These are phyloP conservation scores for Cryptosula pallasiana DNA, from an alignment of 2,888 invertebrate genomes.

Conservation along the genomic window DNA sequence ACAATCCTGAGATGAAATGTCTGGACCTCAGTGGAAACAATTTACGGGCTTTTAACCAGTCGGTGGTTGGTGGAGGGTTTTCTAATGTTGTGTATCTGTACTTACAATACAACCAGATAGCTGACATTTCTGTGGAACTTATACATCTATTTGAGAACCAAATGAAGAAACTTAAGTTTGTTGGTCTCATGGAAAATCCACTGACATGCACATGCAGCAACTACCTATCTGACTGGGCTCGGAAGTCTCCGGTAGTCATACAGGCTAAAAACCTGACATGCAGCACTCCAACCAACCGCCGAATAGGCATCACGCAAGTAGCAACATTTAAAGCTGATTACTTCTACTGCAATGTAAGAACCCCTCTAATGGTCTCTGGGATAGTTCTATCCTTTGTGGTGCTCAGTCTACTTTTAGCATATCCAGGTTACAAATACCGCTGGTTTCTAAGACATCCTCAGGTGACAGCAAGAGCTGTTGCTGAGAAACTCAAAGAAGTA, in stretches of 20 bases:
- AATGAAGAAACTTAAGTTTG: neutral
- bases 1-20: neutral
- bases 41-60: neutral
- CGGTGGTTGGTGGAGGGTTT: neutral
- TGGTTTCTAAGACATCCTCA: neutral
- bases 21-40: neutral
- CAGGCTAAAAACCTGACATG: neutral
- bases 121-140: neutral
- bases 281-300: neutral
- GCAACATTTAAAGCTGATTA: neutral
- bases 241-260: neutral
- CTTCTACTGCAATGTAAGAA: neutral
- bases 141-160: neutral
- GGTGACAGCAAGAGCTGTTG: neutral
- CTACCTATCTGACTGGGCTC: neutral
- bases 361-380: neutral
- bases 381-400: neutral
- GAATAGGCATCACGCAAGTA: neutral
- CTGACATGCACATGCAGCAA: neutral
- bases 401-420: neutral
- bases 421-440: constrained; percentile 4
- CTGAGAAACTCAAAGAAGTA: neutral
- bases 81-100: neutral
- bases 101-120: neutral
- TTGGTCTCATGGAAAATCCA: constrained; percentile 5